phyloP scores from a whole-genome alignment of 2,888 invertebrate species.

The Sericinus montela region DNA sequence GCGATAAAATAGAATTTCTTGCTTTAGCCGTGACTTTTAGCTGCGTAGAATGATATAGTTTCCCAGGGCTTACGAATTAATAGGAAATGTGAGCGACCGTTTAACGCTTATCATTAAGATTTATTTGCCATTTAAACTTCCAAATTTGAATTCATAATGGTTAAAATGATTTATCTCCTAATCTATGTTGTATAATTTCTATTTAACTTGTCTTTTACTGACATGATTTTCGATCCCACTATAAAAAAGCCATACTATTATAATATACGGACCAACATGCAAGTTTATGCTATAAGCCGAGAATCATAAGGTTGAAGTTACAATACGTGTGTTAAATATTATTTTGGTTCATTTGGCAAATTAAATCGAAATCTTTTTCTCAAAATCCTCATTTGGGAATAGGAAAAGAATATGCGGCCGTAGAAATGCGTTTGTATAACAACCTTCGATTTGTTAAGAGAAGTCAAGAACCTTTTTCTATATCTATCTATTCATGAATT shows the following conservation, averaged over 20 bases:
- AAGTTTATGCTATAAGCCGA: neutral
- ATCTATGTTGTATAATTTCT: constrained; percentile 5
- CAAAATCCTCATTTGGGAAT: too few species aligned
- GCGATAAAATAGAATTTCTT: too few species aligned
- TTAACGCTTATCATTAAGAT: constrained; percentile 1
- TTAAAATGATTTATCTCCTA: constrained; percentile 1
- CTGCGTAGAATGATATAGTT: neutral
- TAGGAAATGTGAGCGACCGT: constrained; percentile 6
- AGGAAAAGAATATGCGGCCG: too few species aligned
- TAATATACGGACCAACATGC: neutral
- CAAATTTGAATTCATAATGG: constrained; percentile 5
- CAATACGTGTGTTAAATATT: neutral
- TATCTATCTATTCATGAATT: too few species aligned
- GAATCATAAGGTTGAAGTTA: neutral
- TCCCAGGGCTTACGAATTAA: constrained; percentile 6
- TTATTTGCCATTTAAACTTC: neutral
- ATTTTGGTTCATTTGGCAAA: too few species aligned
- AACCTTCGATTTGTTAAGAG: too few species aligned
- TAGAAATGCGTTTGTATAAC: too few species aligned
- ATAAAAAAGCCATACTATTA: constrained; percentile 3
- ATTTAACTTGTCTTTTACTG: neutral
- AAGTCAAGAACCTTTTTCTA: too few species aligned
- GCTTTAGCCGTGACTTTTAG: neutral
- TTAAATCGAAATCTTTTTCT: too few species aligned
- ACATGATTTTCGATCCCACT: constrained; percentile 2